These are phyloP conservation scores for Lamellibrachia satsuma DNA, from an alignment of 2,888 invertebrate species.

Conservation along the genomic window DNA sequence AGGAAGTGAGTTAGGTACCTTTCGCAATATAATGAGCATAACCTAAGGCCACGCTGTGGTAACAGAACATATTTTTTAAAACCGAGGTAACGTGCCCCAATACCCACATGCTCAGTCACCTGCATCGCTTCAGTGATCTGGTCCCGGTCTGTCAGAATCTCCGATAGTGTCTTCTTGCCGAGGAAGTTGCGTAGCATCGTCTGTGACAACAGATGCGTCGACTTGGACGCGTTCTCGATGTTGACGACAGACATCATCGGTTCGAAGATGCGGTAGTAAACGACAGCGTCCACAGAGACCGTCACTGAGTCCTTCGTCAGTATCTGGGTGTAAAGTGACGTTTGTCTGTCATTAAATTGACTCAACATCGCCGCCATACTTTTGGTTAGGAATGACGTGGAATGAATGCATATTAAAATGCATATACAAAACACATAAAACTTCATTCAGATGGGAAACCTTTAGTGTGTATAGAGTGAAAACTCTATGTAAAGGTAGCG, in stretches of 20 bases:
- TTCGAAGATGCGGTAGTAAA: slow-evolving; percentile 51
- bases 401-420: too few relatives aligned
- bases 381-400: too few relatives aligned
- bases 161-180: slow-evolving; percentile 53
- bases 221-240: slow-evolving; percentile 57
- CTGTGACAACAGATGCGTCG: slow-evolving; percentile 60
- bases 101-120: slow-evolving; percentile 22
- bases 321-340: slow-evolving; percentile 45
- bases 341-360: background rate
- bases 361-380: background rate
- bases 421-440: too few relatives aligned
- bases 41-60: background rate
- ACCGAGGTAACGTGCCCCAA: background rate
- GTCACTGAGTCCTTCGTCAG: slow-evolving; percentile 63
- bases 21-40: background rate
- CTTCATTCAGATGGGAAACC: too few relatives aligned
- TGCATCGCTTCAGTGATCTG: slow-evolving; percentile 56
- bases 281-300: slow-evolving; percentile 52
- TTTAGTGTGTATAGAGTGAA: too few relatives aligned
- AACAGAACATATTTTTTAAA: background rate
- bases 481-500: too few relatives aligned
- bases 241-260: slow-evolving; percentile 58
- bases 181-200: slow-evolving; percentile 56
- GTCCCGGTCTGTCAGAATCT: slow-evolving; percentile 61
- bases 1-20: too few relatives aligned